Percentiles rank a stretch among this genome's conserved stretches.
These are phyloP conservation scores for Merluccius polli DNA, from an alignment of 2,797 vertebrate genomes.

Conservation along the genomic window DNA sequence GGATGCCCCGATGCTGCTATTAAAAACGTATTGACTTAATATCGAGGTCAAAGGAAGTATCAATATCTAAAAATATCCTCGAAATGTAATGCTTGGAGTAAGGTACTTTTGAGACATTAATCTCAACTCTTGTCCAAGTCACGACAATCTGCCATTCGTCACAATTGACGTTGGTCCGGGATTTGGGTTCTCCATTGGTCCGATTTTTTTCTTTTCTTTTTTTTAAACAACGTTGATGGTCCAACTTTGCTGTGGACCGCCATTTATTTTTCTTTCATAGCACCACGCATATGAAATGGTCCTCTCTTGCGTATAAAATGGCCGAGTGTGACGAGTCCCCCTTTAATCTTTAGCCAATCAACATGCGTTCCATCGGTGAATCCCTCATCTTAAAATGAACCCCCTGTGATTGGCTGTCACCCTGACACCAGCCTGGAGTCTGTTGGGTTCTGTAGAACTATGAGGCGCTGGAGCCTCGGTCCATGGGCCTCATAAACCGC, in stretches of 20 bases:
- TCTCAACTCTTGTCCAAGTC: too few species aligned
- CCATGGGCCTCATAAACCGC: background rate
- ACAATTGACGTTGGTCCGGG: too few species aligned
- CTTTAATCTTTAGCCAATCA: background rate
- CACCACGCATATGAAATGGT: background rate
- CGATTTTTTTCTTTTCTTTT: too few species aligned
- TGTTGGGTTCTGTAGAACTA: background rate
- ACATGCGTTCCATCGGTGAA: background rate
- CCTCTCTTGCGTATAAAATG: background rate
- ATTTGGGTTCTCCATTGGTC: too few species aligned
- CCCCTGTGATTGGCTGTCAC: background rate
- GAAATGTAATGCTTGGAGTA: background rate
- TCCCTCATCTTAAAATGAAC: background rate
- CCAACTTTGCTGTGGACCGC: too few species aligned
- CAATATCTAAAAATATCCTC: background rate
- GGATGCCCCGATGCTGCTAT: background rate
- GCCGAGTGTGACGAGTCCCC: background rate
- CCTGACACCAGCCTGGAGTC: background rate
- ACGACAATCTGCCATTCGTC: too few species aligned
- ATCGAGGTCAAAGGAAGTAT: background rate
- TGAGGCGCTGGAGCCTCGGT: background rate
- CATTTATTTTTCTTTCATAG: too few species aligned
- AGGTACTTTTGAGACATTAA: background rate
- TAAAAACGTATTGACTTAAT: background rate
- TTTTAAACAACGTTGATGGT: too few species aligned